A percentile compares a stretch with the other conserved stretches of the same genome.
Conservation (phyloP, 2,797 vertebrate genomes). For the Acrossocheilus fasciatus region DNA sequence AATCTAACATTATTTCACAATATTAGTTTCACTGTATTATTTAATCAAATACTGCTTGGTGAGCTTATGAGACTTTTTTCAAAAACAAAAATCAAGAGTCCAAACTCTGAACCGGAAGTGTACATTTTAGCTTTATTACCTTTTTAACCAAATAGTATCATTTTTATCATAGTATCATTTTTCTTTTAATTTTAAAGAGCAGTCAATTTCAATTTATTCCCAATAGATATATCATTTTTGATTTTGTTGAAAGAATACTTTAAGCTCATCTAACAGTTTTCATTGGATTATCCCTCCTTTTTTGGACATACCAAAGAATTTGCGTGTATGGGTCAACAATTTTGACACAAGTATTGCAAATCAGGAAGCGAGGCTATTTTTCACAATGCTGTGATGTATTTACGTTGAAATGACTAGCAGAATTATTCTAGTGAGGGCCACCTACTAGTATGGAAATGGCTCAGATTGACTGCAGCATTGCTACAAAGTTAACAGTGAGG, state of each 20-base stretch:
- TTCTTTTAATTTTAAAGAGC: not conserved
- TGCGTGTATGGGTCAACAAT: not conserved
- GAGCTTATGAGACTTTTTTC: not conserved
- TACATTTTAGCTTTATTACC: not conserved
- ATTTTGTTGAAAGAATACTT: not conserved
- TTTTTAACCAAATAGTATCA: not conserved
- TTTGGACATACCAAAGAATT: not conserved
- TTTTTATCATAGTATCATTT: not conserved
- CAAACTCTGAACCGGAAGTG: not conserved
- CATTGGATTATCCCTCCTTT: not conserved
- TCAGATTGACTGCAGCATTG: not conserved
- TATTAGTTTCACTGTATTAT: not conserved
- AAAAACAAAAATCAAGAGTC: not conserved
- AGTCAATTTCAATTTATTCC: not conserved
- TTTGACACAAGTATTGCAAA: not conserved
- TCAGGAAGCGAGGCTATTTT: no score
- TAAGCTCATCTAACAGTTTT: not conserved
- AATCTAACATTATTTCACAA: not conserved
- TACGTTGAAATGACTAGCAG: not conserved
- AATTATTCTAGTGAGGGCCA: not conserved
- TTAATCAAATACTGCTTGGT: not conserved
- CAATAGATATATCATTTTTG: not conserved
- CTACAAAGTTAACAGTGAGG: not conserved
- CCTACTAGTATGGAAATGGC: not conserved
- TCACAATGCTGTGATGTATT: not conserved